phyloP scores from a whole-genome alignment of 2,113 vertebrate species.

The Rhadina sibilatrix region DNA sequence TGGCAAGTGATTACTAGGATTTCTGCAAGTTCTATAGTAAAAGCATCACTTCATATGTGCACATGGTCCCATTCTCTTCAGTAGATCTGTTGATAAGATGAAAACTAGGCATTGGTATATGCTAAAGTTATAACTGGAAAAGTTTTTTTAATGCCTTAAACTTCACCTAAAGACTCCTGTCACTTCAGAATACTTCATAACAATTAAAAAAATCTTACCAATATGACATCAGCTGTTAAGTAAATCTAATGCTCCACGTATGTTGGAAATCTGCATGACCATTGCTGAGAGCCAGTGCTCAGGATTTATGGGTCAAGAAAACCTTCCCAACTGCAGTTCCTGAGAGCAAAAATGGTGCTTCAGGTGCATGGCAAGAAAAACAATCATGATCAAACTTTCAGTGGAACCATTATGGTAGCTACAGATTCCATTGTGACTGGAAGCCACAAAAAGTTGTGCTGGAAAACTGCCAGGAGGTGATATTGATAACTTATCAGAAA shows the following conservation, averaged over 20 bases:
- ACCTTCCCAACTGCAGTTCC: background rate
- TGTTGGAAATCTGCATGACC: background rate
- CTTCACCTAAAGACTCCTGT: background rate
- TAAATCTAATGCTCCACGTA: background rate
- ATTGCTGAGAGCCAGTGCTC: background rate
- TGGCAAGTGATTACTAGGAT: background rate
- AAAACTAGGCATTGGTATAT: background rate
- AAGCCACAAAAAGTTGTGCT: background rate
- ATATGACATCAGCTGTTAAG: background rate
- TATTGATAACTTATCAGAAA: background rate
- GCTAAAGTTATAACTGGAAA: background rate
- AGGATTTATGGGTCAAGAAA: background rate
- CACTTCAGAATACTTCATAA: background rate
- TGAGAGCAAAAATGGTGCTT: background rate
- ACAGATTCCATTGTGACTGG: background rate
- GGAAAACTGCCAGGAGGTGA: background rate
- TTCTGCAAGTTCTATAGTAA: background rate
- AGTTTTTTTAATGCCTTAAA: background rate
- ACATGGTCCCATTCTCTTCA: background rate
- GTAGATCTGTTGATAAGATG: background rate
- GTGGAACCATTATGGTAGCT: too few relatives aligned
- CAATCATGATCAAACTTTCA: background rate
- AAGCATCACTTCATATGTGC: background rate
- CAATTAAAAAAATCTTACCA: background rate
- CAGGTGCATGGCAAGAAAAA: background rate